phyloP scores from a whole-genome alignment of 1,140 invertebrate genomes.

The Leptinotarsa texana region DNA sequence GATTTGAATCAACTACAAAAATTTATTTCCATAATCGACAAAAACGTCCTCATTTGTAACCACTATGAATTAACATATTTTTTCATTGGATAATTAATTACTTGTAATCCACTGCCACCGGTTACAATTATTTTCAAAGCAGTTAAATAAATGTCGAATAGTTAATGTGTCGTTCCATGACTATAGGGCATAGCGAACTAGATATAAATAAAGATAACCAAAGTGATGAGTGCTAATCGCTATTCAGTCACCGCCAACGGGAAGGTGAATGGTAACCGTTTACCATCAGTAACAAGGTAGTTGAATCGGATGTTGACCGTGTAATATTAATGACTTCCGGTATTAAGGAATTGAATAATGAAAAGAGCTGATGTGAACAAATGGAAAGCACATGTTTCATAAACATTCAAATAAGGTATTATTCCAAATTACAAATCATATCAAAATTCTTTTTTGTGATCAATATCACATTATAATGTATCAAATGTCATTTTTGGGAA shows the following conservation, averaged over 20 bases:
- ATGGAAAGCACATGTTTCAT: neutral
- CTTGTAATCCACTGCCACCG: neutral
- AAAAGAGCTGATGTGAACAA: neutral
- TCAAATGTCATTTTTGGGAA: no score
- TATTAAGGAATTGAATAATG: neutral
- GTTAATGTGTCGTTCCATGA: conserved; percentile 9
- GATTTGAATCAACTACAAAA: no score
- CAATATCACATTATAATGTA: no score
- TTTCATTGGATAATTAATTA: neutral
- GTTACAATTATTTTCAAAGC: neutral
- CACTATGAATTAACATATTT: no score
- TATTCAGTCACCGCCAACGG: conserved; percentile 11
- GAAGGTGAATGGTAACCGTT: conserved; percentile 20
- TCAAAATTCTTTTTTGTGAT: no score
- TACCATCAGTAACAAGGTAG: conserved; percentile 13
- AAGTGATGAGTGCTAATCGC: conserved; percentile 26
- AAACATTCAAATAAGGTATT: no score
- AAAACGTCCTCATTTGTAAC: no score
- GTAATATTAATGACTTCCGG: neutral
- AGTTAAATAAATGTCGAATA: conserved; percentile 4
- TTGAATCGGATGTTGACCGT: neutral
- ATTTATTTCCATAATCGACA: no score
- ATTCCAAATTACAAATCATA: no score
- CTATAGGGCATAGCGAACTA: conserved; percentile 12
- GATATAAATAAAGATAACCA: conserved; percentile 26